Conservation (phyloP, 1,140 invertebrate species). For the Oncopeltus fasciatus region DNA sequence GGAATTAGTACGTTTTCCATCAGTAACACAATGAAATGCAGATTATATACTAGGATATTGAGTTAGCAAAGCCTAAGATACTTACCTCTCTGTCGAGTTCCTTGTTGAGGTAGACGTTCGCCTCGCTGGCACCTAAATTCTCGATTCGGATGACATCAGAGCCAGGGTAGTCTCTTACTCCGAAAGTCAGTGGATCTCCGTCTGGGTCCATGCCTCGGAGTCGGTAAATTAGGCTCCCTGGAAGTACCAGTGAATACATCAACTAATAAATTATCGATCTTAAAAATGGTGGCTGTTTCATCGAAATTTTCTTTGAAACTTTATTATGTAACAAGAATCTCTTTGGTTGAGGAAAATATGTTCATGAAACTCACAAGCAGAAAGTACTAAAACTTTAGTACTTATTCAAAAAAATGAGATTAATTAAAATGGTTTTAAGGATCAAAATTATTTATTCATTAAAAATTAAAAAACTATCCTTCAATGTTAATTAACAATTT, state of each 20-base stretch:
- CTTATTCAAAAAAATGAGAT: no score
- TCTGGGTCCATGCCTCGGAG: slow-evolving; percentile 70
- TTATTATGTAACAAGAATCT: not conserved
- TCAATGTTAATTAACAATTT: no score
- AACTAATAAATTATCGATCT: not conserved
- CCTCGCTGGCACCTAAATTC: slow-evolving; percentile 61
- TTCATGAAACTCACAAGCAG: not conserved
- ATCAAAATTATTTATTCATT: no score
- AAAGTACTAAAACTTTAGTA: not conserved
- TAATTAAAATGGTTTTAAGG: no score
- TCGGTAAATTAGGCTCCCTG: slow-evolving; percentile 70
- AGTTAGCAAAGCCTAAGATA: not conserved
- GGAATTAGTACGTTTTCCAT: no score
- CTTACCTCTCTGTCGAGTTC: slow-evolving; percentile 74
- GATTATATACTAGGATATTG: no score
- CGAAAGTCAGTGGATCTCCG: slow-evolving; percentile 69
- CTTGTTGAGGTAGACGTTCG: slow-evolving; percentile 74
- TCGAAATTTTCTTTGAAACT: not conserved
- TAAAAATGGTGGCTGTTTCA: not conserved
- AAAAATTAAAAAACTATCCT: no score
- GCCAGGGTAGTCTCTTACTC: slow-evolving; percentile 55
- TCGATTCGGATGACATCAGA: slow-evolving; percentile 73
- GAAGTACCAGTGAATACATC: not conserved
- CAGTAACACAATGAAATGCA: no score
- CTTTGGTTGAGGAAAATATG: not conserved